phyloP scores from a whole-genome alignment of 2,888 invertebrate genomes.

The Aspidiotus rigidus region DNA sequence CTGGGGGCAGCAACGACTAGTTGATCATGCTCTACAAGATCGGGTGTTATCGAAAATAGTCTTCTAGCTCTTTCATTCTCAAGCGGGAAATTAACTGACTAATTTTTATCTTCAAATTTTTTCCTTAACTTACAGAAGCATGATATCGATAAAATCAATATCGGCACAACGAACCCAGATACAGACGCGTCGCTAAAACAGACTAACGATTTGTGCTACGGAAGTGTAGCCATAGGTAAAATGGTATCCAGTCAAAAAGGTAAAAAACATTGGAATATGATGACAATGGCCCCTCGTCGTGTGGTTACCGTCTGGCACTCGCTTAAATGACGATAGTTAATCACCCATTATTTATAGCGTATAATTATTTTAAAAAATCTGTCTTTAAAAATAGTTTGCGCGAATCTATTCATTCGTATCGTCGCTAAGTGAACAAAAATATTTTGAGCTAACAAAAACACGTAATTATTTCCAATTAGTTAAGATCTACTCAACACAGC shows the following conservation, averaged over 20 bases:
- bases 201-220: slow-evolving; percentile 19
- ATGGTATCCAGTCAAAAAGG: slow-evolving; percentile 21
- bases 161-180: background rate
- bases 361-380: too few relatives aligned
- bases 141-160: too few relatives aligned
- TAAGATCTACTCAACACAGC: too few relatives aligned
- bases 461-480: too few relatives aligned
- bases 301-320: slow-evolving; percentile 32
- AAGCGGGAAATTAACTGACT: background rate
- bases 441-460: too few relatives aligned
- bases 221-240: slow-evolving; percentile 26
- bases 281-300: slow-evolving; percentile 26
- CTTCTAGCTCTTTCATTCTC: background rate
- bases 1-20: too few relatives aligned
- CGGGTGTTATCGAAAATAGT: too few relatives aligned
- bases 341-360: background rate
- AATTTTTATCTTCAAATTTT: background rate
- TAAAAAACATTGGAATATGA: slow-evolving; percentile 32
- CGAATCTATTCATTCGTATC: too few relatives aligned
- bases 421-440: too few relatives aligned
- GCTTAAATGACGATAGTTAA: slow-evolving; percentile 15
- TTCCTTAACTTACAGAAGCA: too few relatives aligned
- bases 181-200: background rate
- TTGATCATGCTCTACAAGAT: too few relatives aligned
- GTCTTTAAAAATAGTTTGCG: too few relatives aligned